phyloP scores from a whole-genome alignment of 1,140 invertebrate genomes.

The Eumeta japonica region DNA sequence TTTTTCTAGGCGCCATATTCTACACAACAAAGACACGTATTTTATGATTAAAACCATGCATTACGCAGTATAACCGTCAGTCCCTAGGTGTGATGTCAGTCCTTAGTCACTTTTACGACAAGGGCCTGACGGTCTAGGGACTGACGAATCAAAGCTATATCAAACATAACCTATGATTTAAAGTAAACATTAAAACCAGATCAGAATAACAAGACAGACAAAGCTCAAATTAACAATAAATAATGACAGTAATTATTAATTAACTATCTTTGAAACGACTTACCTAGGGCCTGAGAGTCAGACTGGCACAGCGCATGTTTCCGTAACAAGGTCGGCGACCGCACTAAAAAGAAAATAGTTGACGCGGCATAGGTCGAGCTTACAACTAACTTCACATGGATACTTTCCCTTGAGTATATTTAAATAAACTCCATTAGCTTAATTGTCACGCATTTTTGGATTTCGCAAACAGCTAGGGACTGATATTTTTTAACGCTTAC shows the following conservation, averaged over 20 bases:
- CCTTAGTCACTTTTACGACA: slow-evolving; percentile 9
- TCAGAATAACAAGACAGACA: slow-evolving; percentile 6
- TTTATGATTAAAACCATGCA: slow-evolving; percentile 8
- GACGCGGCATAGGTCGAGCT: too few relatives aligned
- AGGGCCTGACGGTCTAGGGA: slow-evolving; percentile 13
- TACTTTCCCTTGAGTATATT: too few relatives aligned
- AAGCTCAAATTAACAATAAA: slow-evolving; percentile 9
- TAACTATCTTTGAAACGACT: too few relatives aligned
- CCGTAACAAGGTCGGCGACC: too few relatives aligned
- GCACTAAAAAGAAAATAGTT: too few relatives aligned
- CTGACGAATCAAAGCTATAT: slow-evolving; percentile 12
- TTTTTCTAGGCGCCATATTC: slow-evolving; percentile 10
- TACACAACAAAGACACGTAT: slow-evolving; percentile 9
- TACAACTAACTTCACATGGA: too few relatives aligned
- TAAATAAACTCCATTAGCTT: too few relatives aligned
- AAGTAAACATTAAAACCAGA: slow-evolving; percentile 7
- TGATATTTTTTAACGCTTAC: too few relatives aligned
- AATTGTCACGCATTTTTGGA: too few relatives aligned
- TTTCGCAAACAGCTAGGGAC: too few relatives aligned
- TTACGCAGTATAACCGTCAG: slow-evolving; percentile 5
- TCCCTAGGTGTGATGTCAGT: slow-evolving; percentile 6
- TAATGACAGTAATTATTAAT: slow-evolving; percentile 7
- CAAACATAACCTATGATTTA: slow-evolving; percentile 8
- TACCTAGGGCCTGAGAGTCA: slow-evolving; percentile 11
- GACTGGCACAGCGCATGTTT: too few relatives aligned